A percentile compares a stretch with the other conserved stretches of the same genome.
Conservation (phyloP, 2,888 invertebrate species). For the Eilema depressum region DNA sequence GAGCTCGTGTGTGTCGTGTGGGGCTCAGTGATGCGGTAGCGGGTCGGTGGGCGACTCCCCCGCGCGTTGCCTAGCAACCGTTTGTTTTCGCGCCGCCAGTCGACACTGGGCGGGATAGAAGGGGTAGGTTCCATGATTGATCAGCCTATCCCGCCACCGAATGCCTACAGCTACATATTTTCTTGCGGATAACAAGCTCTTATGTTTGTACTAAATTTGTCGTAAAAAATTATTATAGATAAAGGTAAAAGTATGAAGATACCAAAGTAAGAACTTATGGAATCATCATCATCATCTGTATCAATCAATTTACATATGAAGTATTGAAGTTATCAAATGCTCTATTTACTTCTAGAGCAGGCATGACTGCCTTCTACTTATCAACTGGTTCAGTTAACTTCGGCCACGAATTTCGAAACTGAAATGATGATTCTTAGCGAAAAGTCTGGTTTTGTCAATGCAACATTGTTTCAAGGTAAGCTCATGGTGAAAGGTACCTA, state of each 20-base stretch:
- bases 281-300: neutral
- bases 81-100: slow-evolving; percentile 82
- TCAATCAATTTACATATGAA: neutral
- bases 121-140: slow-evolving; percentile 86
- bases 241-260: slow-evolving; percentile 33
- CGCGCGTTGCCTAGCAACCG: slow-evolving; percentile 81
- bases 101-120: slow-evolving; percentile 83
- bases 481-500: neutral
- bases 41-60: slow-evolving; percentile 68
- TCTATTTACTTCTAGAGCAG: neutral
- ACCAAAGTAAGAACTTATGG: neutral
- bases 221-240: slow-evolving; percentile 18
- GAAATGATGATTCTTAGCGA: neutral
- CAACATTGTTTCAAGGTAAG: neutral
- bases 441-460: neutral
- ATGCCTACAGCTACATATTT: slow-evolving; percentile 77
- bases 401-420: neutral
- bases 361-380: neutral
- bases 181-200: slow-evolving; percentile 60
- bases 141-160: slow-evolving; percentile 83
- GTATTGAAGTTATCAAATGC: neutral
- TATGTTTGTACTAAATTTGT: slow-evolving; percentile 51
- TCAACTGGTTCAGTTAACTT: neutral
- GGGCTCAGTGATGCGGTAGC: slow-evolving; percentile 73
- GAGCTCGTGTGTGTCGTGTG: slow-evolving; percentile 69